phyloP scores from a whole-genome alignment of 2,888 invertebrate species.

The Lithophane socia region DNA sequence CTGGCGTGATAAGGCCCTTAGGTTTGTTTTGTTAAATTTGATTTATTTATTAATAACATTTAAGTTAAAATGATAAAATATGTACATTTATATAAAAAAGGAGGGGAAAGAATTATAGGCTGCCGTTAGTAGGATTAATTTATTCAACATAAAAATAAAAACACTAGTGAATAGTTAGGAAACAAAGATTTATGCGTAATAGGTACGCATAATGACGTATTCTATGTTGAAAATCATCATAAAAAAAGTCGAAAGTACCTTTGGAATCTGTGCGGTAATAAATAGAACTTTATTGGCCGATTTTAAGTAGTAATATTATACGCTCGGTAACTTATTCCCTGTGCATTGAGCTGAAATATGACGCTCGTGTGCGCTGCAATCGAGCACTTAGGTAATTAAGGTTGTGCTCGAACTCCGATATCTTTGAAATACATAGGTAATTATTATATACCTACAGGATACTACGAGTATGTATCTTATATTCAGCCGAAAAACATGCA shows the following conservation, averaged over 20 bases:
- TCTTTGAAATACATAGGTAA: not conserved
- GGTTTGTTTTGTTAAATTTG: not conserved
- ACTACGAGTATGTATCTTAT: not conserved
- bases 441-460: not conserved
- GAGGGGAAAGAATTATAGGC: too few species aligned
- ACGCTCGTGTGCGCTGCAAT: conserved; percentile 2
- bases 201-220: not conserved
- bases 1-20: too few species aligned
- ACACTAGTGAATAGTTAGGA: not conserved
- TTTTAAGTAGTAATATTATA: not conserved
- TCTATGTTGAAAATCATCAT: not conserved
- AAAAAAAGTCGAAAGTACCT: not conserved
- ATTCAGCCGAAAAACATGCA: not conserved
- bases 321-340: not conserved
- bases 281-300: not conserved
- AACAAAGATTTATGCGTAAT: not conserved
- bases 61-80: too few species aligned
- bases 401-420: not conserved
- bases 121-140: too few species aligned
- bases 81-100: too few species aligned
- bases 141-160: too few species aligned
- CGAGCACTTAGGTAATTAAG: conserved; percentile 10
- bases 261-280: not conserved
- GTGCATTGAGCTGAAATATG: conserved; percentile 16
- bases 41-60: not conserved